These are phyloP conservation scores for Urocyon cinereoargenteus DNA, from an alignment of 2,797 vertebrate species.

Conservation along the genomic window DNA sequence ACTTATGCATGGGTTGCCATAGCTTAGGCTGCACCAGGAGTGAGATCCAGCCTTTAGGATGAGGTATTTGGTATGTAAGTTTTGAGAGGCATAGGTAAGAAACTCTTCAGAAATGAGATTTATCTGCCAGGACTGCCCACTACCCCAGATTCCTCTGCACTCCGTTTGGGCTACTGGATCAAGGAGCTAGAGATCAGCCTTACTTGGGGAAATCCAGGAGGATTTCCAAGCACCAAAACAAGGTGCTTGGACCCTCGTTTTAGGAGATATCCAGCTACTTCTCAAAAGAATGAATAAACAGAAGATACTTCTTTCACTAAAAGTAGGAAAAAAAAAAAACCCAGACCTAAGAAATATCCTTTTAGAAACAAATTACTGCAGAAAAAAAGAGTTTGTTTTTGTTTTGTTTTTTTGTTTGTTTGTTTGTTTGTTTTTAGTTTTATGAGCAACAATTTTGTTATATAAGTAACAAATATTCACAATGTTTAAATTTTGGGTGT, in stretches of 20 bases:
- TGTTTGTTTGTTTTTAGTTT: too few species aligned
- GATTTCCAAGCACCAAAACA: not conserved
- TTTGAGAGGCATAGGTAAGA: not conserved
- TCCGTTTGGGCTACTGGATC: not conserved
- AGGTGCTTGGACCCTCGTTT: not conserved
- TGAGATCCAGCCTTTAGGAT: not conserved
- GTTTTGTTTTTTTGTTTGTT: too few species aligned
- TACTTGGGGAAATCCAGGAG: not conserved
- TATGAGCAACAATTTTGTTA: not conserved
- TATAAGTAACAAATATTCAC: not conserved
- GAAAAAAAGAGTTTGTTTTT: not conserved
- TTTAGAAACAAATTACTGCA: conserved; percentile 7
- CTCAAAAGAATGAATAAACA: not conserved
- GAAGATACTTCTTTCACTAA: not conserved
- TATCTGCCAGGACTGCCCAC: not conserved
- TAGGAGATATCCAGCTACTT: not conserved
- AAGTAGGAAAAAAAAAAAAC: not conserved
- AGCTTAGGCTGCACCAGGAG: not conserved
- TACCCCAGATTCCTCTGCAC: not conserved
- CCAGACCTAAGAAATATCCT: not conserved
- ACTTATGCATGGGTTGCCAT: not conserved
- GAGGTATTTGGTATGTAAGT: not conserved
- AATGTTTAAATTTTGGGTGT: not conserved
- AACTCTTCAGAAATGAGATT: not conserved
- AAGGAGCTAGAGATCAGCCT: not conserved